Base-by-base conservation (phyloP, 2,113 vertebrate species). In the Puma concolor region DNA sequence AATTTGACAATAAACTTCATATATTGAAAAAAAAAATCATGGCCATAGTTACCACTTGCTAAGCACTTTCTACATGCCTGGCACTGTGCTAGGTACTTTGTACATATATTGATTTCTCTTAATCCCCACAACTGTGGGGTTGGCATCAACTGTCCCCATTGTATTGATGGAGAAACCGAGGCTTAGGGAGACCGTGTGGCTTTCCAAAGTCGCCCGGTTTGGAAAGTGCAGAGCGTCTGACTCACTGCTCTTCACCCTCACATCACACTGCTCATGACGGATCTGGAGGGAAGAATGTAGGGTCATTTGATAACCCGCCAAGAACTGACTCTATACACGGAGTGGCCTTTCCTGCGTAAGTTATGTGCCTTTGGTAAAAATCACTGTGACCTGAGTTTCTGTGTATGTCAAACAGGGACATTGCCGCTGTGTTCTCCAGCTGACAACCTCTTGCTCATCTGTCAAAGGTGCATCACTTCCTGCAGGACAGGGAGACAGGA, bases 321-420 rank as follows among this genome's bases (percentile, higher is more conserved):
- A n/a, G 72, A 64, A 19, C 23, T 2, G 3, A 12, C n/a, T 31
- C 41, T 33, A 7, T 33, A 19, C 54, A 1, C 0, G 0, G n/a
- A 19, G 72, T 7, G 54, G 17, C 14, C 11, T 9, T 54, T 38
- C 23, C 16, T 7, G 13, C 66, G 17, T 31, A 13, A 11, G 60
- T 15, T 66, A 10, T 0, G 9, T 63, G 85, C n/a, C 60, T 77
- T 64, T 17, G 44, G 72, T 57, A 29, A 29, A 38, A 36, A 54
- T 66, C 72, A 6, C 60, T 80, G 8, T 4, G 38, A 86, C 85
- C 89, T 17, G n/a, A 54, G 67, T n/a, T 50, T 52, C 23, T 0
- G 17, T 1, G 27, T 27, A 2, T 69, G 66, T 63, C 80, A 67
- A 4, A 29, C 1, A 25, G 77, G 69, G 85, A 81, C 57, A 33